These are phyloP conservation scores for Sialis fuliginosa DNA, from an alignment of 2,888 invertebrate species.

Conservation along the genomic window DNA sequence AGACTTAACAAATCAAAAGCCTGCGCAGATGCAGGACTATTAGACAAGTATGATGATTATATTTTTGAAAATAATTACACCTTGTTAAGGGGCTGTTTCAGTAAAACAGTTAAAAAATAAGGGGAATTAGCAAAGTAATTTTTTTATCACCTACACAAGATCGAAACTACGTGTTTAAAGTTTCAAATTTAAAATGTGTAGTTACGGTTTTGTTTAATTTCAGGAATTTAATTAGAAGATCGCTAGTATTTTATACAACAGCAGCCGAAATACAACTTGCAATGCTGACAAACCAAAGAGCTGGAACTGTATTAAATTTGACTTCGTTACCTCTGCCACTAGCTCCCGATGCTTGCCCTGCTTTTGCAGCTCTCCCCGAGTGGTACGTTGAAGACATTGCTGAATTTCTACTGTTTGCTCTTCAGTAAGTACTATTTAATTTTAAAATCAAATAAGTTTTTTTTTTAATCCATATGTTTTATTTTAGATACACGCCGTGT, in stretches of 20 bases:
- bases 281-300: slow-evolving; percentile 37
- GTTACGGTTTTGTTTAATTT: not conserved
- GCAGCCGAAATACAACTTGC: slow-evolving; percentile 63
- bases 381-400: slow-evolving; percentile 97
- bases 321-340: slow-evolving; percentile 34
- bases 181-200: too few species aligned
- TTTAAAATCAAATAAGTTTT: slow-evolving; percentile 1
- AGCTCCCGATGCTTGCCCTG: slow-evolving; percentile 42
- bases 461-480: slow-evolving; percentile 3
- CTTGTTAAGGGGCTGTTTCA: too few species aligned
- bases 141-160: too few species aligned
- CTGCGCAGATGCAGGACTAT: slow-evolving; percentile 77
- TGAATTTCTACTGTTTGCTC: slow-evolving; percentile 81
- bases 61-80: too few species aligned
- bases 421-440: slow-evolving; percentile 54
- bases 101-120: too few species aligned
- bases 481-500: slow-evolving; percentile 52
- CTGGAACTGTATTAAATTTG: slow-evolving; percentile 23
- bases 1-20: slow-evolving; percentile 65
- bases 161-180: too few species aligned
- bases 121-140: too few species aligned
- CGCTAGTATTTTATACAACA: slow-evolving; percentile 73
- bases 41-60: slow-evolving; percentile 42
- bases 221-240: slow-evolving; percentile 22
- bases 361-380: slow-evolving; percentile 86